Percentiles rank a stretch among this genome's conserved stretches.
Evolutionary conservation across 1,140 invertebrate species (phyloP).

Genomic region (Lepidurus packardi): DNA sequence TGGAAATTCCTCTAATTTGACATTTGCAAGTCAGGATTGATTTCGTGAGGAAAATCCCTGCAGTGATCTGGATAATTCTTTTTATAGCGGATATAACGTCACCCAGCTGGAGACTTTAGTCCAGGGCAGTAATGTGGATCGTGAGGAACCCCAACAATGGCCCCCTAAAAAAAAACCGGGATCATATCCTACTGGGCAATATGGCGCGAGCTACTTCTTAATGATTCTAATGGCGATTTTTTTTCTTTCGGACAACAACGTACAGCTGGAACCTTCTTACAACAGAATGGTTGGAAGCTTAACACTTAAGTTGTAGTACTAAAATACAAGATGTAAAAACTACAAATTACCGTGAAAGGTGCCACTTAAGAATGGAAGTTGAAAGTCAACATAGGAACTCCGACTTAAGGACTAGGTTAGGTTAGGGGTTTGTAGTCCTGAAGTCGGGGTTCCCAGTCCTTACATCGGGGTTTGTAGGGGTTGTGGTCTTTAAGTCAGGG

Average conservation of each 20-base stretch:
- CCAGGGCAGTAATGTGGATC: background rate
- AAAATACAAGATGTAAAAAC: no score
- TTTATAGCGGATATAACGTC: conserved; percentile 7
- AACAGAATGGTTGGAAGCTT: no score
- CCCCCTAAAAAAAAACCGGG: background rate
- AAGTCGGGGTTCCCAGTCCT: no score
- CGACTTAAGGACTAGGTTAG: no score
- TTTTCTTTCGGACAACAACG: background rate
- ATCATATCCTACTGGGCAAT: background rate
- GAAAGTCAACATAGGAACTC: no score
- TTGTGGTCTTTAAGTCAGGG: no score
- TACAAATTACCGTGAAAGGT: no score
- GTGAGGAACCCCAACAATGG: conserved; percentile 9
- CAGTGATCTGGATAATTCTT: conserved; percentile 13
- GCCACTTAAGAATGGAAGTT: no score
- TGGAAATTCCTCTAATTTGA: background rate
- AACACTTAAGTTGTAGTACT: no score
- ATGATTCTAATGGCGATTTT: conserved; percentile 9
- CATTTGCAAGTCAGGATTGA: conserved; percentile 13
- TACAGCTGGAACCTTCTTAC: background rate
- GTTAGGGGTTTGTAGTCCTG: no score
- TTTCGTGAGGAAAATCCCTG: conserved; percentile 12
- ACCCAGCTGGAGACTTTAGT: background rate
- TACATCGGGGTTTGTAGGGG: no score
- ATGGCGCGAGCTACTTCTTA: conserved; percentile 15